A percentile compares a stretch with the other conserved stretches of the same genome.
phyloP scores from a whole-genome alignment of 2,888 invertebrate genomes.

The Sericinus montela region DNA sequence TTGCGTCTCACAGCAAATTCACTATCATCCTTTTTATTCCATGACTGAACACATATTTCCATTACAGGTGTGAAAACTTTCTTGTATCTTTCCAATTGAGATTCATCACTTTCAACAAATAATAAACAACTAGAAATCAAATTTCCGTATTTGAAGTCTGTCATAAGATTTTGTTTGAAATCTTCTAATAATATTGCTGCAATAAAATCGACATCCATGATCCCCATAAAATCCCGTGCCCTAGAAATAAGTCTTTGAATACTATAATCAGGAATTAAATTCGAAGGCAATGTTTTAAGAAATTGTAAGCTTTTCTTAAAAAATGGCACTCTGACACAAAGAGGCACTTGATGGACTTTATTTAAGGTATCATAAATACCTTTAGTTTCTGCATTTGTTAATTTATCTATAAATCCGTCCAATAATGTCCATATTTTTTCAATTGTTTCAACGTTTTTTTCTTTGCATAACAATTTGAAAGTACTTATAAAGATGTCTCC shows the following conservation, averaged over 20 bases:
- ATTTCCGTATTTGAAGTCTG: slow-evolving; percentile 12
- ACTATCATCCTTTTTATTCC: slow-evolving; percentile 32
- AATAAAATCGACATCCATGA: slow-evolving; percentile 38
- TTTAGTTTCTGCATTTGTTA: slow-evolving; percentile 48
- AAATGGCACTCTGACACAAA: slow-evolving; percentile 36
- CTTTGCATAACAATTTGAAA: slow-evolving; percentile 41
- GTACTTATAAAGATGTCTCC: slow-evolving; percentile 44
- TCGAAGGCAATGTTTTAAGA: slow-evolving; percentile 34
- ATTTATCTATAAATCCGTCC: slow-evolving; percentile 44
- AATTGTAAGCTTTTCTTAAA: slow-evolving; percentile 45
- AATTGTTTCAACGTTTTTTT: slow-evolving; percentile 34
- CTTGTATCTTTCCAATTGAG: slow-evolving; percentile 40
- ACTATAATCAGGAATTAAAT: slow-evolving; percentile 23
- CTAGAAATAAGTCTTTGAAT: slow-evolving; percentile 27
- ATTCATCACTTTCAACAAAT: slow-evolving; percentile 33
- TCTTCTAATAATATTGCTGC: slow-evolving; percentile 36
- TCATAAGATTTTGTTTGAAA: slow-evolving; percentile 33
- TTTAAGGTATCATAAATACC: slow-evolving; percentile 41
- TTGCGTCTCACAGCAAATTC: slow-evolving; percentile 28
- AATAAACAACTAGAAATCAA: slow-evolving; percentile 42
- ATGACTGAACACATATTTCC: slow-evolving; percentile 31
- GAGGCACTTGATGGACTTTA: slow-evolving; percentile 35
- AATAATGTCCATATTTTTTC: slow-evolving; percentile 43
- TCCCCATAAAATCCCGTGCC: slow-evolving; percentile 39
- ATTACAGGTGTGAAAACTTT: slow-evolving; percentile 40